phyloP scores from a whole-genome alignment of 2,888 invertebrate species.

The Drosophila borborema region DNA sequence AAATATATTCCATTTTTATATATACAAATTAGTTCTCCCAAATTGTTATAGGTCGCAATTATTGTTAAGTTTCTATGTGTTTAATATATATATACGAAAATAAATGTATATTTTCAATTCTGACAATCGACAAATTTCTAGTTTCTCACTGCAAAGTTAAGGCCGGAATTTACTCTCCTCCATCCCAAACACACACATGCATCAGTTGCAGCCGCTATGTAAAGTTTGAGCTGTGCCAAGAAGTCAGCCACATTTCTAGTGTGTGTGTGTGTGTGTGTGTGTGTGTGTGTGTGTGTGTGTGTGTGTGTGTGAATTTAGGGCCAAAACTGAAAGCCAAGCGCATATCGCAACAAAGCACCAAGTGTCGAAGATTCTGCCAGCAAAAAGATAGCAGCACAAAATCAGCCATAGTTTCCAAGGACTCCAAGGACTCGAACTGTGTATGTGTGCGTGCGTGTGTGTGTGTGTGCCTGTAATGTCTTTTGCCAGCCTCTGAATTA shows the following conservation, averaged over 20 bases:
- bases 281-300: constrained; percentile 12
- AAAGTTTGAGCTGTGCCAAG: constrained; percentile 26
- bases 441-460: not conserved
- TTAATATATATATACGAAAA: not conserved
- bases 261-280: constrained; percentile 8
- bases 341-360: constrained; percentile 44
- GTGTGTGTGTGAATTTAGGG: constrained; percentile 23
- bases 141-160: not conserved
- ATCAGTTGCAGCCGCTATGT: not conserved
- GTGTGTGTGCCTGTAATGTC: constrained; percentile 46
- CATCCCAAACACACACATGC: not conserved
- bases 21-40: not conserved
- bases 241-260: constrained; percentile 29
- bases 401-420: constrained; percentile 30
- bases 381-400: constrained; percentile 27
- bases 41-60: constrained; percentile 1
- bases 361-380: constrained; percentile 52
- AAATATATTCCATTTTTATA: not conserved
- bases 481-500: constrained; percentile 48
- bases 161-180: constrained; percentile 3
- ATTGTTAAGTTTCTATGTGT: not conserved
- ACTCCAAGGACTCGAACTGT: constrained; percentile 7
- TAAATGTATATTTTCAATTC: constrained; percentile 5
- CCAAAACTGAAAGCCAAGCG: constrained; percentile 41
- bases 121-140: not conserved